Evolutionary conservation across 2,113 vertebrate genomes (phyloP), one percentile per base, ranked within the genome.

Genomic region (Xenotilapia longispinis): DNA sequence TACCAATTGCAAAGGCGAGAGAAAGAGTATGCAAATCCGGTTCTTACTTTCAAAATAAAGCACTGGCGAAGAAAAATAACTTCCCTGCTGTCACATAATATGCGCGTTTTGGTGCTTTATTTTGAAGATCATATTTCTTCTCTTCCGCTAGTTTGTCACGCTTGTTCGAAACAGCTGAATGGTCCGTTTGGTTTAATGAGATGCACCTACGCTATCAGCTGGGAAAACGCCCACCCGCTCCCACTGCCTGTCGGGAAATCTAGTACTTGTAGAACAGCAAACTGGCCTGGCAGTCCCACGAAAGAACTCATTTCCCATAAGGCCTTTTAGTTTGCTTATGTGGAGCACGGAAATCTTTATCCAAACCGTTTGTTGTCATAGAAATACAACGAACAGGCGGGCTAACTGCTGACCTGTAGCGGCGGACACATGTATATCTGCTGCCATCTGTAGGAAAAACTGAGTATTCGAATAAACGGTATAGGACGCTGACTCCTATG

Each of bases 291-390:
- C 6, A 84, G 38, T 31, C 45, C 9, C 17, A 51, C 10, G 6
- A 78, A 6, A 6, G 57, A 83, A 93, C 91, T 90, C 94, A 78
- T 87, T 80, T 92, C 95, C 95, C 95, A 70, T 4, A 5, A 93
- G 17, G 81, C 91, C 45, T 90, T 82, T 13, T 8, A 5, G 9
- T 81, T 80, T 95, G 95, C 92, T 83, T 87, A 95, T 95, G 95
- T 96, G 95, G 95, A 95, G 85, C 91, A n/a, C 94, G 95, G 95
- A 95, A 95, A 84, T 91, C 21, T 36, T 11, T 9, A 2, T 3
- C 7, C 15, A 13, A 42, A 36, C 19, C 6, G 26, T 47, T 83
- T 81, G 82, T 89, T 86, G 73, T 65, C 84, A 85, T 70, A 84
- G 84, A 88, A 86, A 84, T 89, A n/a, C 19, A 83, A 28, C 14